Evolutionary conservation across 2,113 vertebrate species (phyloP).

Genomic region (Pholis gunnellus): DNA sequence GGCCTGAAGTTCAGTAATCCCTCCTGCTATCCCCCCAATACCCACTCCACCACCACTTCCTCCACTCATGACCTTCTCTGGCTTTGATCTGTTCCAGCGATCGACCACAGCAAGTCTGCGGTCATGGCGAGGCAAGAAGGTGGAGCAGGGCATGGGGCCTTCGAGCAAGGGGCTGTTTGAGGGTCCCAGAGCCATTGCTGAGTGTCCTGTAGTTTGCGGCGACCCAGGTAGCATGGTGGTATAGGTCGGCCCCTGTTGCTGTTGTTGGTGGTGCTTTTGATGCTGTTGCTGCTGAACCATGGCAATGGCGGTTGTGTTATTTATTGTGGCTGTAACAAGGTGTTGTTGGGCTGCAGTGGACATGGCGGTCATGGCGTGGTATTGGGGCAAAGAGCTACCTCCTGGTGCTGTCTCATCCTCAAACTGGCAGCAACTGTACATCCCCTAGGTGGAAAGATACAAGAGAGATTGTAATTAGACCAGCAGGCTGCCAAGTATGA

Average conservation of each 20-base stretch:
- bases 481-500: conserved; percentile 31
- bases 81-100: conserved; percentile 89
- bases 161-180: conserved; percentile 86
- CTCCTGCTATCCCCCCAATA: conserved; percentile 78
- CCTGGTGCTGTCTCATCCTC: conserved; percentile 85
- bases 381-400: conserved; percentile 79
- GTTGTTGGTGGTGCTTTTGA: conserved; percentile 79
- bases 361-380: conserved; percentile 80
- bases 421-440: conserved; percentile 94
- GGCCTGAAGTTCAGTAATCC: conserved; percentile 78
- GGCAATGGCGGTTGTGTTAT: conserved; percentile 81
- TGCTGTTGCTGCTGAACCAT: conserved; percentile 83
- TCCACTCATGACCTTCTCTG: conserved; percentile 81
- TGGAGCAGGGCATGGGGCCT: conserved; percentile 87
- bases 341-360: conserved; percentile 78
- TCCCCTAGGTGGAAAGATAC: conserved; percentile 84
- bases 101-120: conserved; percentile 87
- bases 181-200: conserved; percentile 86
- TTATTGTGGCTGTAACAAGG: conserved; percentile 78
- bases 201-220: conserved; percentile 81
- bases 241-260: conserved; percentile 79
- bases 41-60: conserved; percentile 76
- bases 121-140: conserved; percentile 90
- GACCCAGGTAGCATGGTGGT: conserved; percentile 82
- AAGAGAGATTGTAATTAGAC: conserved; percentile 56